phyloP scores from a whole-genome alignment of 2,797 vertebrate species.

The Hipposideros larvatus region DNA sequence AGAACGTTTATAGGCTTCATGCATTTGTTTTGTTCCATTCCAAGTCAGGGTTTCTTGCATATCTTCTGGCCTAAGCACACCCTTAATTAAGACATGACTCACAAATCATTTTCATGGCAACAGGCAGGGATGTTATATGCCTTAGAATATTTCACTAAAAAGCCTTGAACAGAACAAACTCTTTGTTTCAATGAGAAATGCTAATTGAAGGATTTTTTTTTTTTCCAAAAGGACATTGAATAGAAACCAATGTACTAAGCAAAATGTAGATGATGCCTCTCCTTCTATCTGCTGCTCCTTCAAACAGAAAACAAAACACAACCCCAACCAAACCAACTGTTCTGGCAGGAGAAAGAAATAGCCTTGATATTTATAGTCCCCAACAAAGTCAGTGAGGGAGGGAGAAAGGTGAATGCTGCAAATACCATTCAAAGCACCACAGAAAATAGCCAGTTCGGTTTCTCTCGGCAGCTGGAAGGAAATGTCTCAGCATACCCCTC shows the following conservation, averaged over 20 bases:
- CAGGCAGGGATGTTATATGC: neutral
- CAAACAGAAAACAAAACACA: constrained; percentile 60
- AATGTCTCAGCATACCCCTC: constrained; percentile 66
- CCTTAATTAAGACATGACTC: constrained; percentile 59
- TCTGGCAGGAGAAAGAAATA: constrained; percentile 63
- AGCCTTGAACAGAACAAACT: constrained; percentile 55
- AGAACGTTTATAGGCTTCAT: constrained; percentile 6
- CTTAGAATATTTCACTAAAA: constrained; percentile 60
- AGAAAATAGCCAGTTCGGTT: constrained; percentile 75
- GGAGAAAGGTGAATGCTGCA: constrained; percentile 67
- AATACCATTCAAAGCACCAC: constrained; percentile 63
- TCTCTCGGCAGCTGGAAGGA: constrained; percentile 80
- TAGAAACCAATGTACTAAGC: constrained; percentile 56
- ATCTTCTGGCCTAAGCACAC: constrained; percentile 55
- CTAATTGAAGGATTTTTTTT: constrained; percentile 41
- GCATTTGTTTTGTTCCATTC: neutral
- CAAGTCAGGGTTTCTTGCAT: neutral
- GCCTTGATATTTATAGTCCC: neutral
- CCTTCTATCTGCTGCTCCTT: constrained; percentile 54
- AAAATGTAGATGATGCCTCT: constrained; percentile 56
- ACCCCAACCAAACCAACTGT: constrained; percentile 67
- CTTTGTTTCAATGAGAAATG: constrained; percentile 65
- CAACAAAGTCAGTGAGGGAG: constrained; percentile 32
- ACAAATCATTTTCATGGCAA: constrained; percentile 47
- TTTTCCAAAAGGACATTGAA: constrained; percentile 19